Evolutionary conservation across 2,797 vertebrate genomes (phyloP).

Genomic region (Scyliorhinus canicula): DNA sequence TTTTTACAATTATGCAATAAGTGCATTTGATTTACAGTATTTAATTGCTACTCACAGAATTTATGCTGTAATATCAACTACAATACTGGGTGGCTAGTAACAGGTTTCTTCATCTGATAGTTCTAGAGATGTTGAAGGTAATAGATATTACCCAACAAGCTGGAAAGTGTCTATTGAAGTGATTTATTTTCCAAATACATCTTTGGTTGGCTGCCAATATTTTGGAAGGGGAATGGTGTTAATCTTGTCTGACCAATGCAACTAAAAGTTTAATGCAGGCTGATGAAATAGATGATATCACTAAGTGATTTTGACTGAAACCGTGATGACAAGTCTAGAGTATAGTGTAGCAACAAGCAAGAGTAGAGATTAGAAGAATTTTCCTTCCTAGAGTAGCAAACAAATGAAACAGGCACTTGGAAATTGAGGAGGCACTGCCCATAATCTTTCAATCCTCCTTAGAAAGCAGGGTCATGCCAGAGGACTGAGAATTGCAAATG

Average conservation of each 20-base stretch:
- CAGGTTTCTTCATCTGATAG: background rate
- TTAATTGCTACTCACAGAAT: background rate
- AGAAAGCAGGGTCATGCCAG: no score
- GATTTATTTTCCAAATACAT: background rate
- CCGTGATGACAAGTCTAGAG: background rate
- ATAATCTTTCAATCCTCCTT: no score
- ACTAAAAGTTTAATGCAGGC: background rate
- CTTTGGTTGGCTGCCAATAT: background rate
- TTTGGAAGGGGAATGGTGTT: background rate
- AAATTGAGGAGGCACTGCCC: no score
- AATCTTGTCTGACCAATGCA: background rate
- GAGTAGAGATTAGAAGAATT: background rate
- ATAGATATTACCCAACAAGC: background rate
- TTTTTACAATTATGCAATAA: background rate
- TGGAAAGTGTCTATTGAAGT: background rate
- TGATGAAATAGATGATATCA: background rate
- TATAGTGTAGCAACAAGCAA: background rate
- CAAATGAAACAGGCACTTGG: background rate
- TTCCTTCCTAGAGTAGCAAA: background rate
- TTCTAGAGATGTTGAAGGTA: background rate
- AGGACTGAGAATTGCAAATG: no score
- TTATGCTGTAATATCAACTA: background rate
- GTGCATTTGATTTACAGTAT: background rate
- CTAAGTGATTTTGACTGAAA: background rate
- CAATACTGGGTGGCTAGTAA: background rate